Conservation (phyloP, 2,113 vertebrate genomes). For the Forbesichthys agassizii region DNA sequence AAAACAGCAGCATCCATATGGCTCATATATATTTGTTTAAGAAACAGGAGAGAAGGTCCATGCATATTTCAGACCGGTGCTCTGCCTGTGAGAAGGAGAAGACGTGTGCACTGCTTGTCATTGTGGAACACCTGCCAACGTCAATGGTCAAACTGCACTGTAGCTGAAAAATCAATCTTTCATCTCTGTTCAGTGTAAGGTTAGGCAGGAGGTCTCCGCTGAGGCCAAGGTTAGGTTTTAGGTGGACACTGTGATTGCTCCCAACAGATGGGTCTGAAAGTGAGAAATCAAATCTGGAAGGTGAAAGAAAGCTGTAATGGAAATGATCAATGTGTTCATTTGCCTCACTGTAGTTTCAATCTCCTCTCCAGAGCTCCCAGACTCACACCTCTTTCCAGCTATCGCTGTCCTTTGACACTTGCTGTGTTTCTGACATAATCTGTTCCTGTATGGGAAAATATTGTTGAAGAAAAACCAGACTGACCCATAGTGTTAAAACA, state of each 20-base stretch:
- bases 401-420: neutral
- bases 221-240: neutral
- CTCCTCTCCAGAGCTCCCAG: no score
- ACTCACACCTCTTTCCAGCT: neutral
- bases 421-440: no score
- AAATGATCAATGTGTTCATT: neutral
- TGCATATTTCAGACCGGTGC: neutral
- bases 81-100: neutral
- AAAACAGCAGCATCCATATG: slow-evolving; percentile 28
- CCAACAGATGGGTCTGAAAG: neutral
- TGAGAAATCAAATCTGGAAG: neutral
- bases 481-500: no score
- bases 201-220: neutral
- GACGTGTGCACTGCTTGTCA: neutral
- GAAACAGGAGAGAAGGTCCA: neutral
- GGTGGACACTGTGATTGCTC: neutral
- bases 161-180: neutral
- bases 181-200: neutral
- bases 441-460: no score
- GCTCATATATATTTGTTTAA: neutral
- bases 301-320: neutral
- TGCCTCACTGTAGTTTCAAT: neutral
- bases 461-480: no score
- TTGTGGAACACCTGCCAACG: neutral
- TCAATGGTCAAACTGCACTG: neutral